phyloP scores from a whole-genome alignment of 2,888 invertebrate species.

The Eumerus sabulonum region DNA sequence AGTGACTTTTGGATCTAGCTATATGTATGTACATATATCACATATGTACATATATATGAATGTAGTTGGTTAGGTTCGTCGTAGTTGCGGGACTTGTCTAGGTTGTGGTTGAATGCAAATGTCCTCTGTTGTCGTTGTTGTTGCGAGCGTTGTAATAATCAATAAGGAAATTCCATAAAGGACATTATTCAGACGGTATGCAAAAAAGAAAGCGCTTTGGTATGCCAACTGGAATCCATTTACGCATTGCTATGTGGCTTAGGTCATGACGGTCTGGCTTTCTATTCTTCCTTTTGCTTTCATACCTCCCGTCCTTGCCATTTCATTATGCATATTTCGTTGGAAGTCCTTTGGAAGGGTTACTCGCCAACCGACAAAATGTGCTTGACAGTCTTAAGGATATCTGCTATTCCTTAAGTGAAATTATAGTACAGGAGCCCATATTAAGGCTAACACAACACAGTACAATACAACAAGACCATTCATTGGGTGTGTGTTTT shows the following conservation, averaged over 20 bases:
- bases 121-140: not conserved
- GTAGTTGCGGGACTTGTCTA: not conserved
- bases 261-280: not conserved
- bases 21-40: slow-evolving; percentile 4
- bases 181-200: slow-evolving; percentile 52
- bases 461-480: slow-evolving; percentile 15
- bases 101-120: slow-evolving; percentile 42
- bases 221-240: slow-evolving; percentile 51
- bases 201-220: slow-evolving; percentile 40
- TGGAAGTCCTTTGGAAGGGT: not conserved
- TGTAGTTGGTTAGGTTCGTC: not conserved
- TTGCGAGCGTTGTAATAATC: slow-evolving; percentile 48
- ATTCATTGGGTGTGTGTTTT: slow-evolving; percentile 6
- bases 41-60: not conserved
- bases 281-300: not conserved
- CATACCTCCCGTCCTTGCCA: not conserved
- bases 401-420: slow-evolving; percentile 29
- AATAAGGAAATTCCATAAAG: slow-evolving; percentile 60
- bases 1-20: slow-evolving; percentile 13
- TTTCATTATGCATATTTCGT: not conserved
- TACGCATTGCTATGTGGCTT: slow-evolving; percentile 10
- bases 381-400: slow-evolving; percentile 22
- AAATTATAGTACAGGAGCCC: not conserved
- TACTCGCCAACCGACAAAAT: slow-evolving; percentile 7
- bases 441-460: slow-evolving; percentile 16